Base-by-base conservation (phyloP, 1,140 invertebrate species). In the Pachypsylla venusta region DNA sequence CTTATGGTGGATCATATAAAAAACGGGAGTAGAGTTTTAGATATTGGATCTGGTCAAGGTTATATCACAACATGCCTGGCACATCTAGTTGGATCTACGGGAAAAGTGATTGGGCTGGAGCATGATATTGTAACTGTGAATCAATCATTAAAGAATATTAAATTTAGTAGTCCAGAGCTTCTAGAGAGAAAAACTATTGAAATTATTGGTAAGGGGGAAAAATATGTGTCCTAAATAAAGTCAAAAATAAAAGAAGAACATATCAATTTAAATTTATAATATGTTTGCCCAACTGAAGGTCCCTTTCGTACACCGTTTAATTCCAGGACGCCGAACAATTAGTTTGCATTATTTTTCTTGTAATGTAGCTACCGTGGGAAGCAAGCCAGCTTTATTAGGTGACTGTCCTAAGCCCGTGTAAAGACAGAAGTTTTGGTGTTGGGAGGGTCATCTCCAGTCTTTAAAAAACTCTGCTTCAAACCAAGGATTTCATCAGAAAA, bases 61-160 rank as follows among this genome's bases (percentile, higher is more conserved):
- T 97, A 96, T 71, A 77, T 98, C 12, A 95, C 93, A 30, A 85
- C 89, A n/a, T 97, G 93, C 68, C 93, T 98, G 84, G 86, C 85
- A 25, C 70, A 84, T 1, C 87, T 95, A 85, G 77, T 93, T 55
- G 86, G 87, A 27, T 72, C 80, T 42, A 79, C 74, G 61, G 93
- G 93, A 26, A 69, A 76, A 66, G 84, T 79, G 13, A 76, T 97
- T 62, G 94, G 93, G n/a, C 89, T 98, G 63, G 94, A 98, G 69
- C 93, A 97, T 72, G 42, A 48, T 22, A n/a, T n/a, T 22, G 7
- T 5, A 4, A 48, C 42, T 19, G 16, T 5, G 5, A 48, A 48
- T n/a, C 7, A 48, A n/a, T 48, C 42, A 7, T 19, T 48, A 22
- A 48, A 48, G 42, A 48, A 48, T 22, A 48, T 48, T 22, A 48